These are phyloP conservation scores for Oenanthe melanoleuca DNA, from an alignment of 2,113 vertebrate genomes.

Conservation along the genomic window DNA sequence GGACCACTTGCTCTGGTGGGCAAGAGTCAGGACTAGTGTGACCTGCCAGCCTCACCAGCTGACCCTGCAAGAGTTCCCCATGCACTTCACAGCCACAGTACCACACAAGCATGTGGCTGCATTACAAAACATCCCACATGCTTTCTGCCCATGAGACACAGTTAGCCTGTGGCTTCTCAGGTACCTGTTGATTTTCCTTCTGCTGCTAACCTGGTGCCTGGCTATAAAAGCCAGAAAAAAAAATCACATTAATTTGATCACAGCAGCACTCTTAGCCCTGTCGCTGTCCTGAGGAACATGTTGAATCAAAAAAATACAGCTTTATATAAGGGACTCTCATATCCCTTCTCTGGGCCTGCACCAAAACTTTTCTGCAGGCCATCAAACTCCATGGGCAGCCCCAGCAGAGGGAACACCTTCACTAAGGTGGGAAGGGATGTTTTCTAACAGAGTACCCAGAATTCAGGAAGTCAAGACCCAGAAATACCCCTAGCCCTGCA, in stretches of 20 bases:
- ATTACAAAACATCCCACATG: not conserved
- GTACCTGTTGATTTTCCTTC: not conserved
- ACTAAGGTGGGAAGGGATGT: not conserved
- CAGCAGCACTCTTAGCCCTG: not conserved
- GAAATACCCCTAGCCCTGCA: not conserved
- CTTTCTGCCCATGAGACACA: not conserved
- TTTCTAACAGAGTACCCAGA: not conserved
- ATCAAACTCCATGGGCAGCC: rapidly evolving
- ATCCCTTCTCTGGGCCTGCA: not conserved
- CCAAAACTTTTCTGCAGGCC: not conserved
- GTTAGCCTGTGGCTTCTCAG: not conserved
- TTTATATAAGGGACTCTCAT: not conserved
- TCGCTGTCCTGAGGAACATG: not conserved
- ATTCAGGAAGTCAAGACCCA: not conserved
- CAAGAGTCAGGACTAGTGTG: not conserved
- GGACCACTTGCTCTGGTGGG: not conserved
- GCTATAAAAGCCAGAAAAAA: not conserved
- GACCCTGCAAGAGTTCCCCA: not conserved
- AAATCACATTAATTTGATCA: not conserved
- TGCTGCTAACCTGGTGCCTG: not conserved
- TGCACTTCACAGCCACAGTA: not conserved
- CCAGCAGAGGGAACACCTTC: not conserved
- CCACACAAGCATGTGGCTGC: not conserved
- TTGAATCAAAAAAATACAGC: not conserved
- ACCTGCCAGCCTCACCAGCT: not conserved